Evolutionary conservation across 1,140 invertebrate genomes (phyloP).

Genomic region (Glossosoma conforme): DNA sequence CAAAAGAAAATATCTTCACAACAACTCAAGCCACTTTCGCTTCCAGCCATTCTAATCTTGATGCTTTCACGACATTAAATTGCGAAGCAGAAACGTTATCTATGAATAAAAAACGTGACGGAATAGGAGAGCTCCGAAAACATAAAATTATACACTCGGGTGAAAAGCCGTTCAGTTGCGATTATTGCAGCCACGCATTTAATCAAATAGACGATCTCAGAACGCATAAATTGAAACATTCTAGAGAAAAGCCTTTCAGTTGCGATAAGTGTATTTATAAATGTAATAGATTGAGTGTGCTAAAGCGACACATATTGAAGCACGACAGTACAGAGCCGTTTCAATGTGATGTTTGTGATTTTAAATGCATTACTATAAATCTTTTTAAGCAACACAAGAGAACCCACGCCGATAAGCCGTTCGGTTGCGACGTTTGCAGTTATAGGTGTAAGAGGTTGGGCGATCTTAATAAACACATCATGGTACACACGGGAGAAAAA

Average conservation of each 20-base stretch:
- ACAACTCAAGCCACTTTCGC: no score
- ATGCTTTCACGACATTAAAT: no score
- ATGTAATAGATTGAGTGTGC: background rate
- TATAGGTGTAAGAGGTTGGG: background rate
- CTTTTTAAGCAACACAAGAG: background rate
- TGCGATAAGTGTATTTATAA: background rate
- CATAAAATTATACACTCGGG: conserved; percentile 2
- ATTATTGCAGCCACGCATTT: background rate
- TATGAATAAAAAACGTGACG: no score
- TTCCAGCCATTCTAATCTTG: no score
- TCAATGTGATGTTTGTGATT: background rate
- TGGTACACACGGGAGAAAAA: conserved; percentile 6
- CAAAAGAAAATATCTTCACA: no score
- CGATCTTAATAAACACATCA: background rate
- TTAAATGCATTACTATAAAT: background rate
- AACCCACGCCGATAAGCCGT: background rate
- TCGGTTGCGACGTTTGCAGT: background rate
- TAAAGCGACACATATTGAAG: conserved; percentile 1
- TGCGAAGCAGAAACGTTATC: no score
- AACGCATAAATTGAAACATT: conserved; percentile 2
- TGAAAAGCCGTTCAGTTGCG: background rate
- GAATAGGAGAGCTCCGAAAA: no score
- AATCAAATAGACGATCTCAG: background rate
- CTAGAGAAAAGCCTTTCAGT: conserved; percentile 2
- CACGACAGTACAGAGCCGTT: conserved; percentile 1